Percentiles rank a stretch among this genome's conserved stretches.
These are phyloP conservation scores for Diplodus sargus DNA, from an alignment of 2,797 vertebrate species.

Conservation along the genomic window DNA sequence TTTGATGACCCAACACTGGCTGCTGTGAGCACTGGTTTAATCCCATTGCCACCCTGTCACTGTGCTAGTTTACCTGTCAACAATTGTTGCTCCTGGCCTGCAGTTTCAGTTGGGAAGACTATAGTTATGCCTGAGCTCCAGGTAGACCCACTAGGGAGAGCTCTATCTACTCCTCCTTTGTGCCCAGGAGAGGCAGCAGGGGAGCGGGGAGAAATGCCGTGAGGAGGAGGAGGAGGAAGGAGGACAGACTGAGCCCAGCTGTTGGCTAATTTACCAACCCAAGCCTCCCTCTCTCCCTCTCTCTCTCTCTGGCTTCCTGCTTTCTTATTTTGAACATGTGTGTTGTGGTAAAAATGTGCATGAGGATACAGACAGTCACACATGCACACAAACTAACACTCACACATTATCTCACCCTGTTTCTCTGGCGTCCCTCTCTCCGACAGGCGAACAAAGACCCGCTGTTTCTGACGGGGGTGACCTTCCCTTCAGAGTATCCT, in stretches of 20 bases:
- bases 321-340: slow-evolving; percentile 49
- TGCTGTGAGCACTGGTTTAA: slow-evolving; percentile 51
- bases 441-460: slow-evolving; percentile 96
- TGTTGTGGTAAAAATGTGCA: slow-evolving; percentile 35
- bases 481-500: slow-evolving; percentile 93
- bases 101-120: slow-evolving; percentile 40
- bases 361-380: not conserved
- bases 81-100: slow-evolving; percentile 48
- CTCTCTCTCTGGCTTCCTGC: slow-evolving; percentile 42
- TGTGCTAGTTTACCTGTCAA: slow-evolving; percentile 58
- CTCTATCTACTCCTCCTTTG: slow-evolving; percentile 50
- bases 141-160: slow-evolving; percentile 60
- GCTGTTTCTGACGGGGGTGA: slow-evolving; percentile 96
- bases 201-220: slow-evolving; percentile 10
- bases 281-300: slow-evolving; percentile 39
- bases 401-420: slow-evolving; percentile 41
- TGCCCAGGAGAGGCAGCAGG: slow-evolving; percentile 47
- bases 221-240: slow-evolving; percentile 33
- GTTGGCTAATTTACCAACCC: slow-evolving; percentile 73
- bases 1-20: slow-evolving; percentile 44
- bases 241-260: slow-evolving; percentile 72
- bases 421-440: slow-evolving; percentile 61
- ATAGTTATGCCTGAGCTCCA: slow-evolving; percentile 61
- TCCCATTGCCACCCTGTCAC: slow-evolving; percentile 42
- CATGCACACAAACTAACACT: not conserved